phyloP scores from a whole-genome alignment of 2,797 vertebrate species.

The Rhincodon typus region DNA sequence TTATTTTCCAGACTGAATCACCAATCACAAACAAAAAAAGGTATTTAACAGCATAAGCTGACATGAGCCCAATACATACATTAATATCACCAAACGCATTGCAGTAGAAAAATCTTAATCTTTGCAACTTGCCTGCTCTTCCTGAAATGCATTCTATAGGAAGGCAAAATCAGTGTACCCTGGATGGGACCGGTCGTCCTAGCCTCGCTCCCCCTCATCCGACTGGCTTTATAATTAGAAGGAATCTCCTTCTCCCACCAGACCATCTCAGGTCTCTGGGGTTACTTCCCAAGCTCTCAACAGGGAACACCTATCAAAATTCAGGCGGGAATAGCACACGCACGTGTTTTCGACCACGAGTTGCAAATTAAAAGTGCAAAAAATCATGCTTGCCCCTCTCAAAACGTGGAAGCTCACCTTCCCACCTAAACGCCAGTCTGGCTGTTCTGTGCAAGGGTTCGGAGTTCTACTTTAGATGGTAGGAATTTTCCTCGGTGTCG shows the following conservation, averaged over 20 bases:
- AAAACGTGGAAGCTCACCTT: background rate
- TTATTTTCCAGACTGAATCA: conserved; percentile 16
- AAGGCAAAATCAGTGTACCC: background rate
- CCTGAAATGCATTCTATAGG: background rate
- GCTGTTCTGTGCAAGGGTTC: background rate
- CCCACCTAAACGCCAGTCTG: background rate
- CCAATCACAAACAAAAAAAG: background rate
- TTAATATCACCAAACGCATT: background rate
- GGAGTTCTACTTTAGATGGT: background rate
- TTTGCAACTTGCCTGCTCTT: background rate
- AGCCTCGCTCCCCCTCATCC: background rate
- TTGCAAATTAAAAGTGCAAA: background rate
- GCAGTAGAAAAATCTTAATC: background rate
- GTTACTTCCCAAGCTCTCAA: background rate
- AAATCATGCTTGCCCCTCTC: too few species aligned
- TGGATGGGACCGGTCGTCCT: background rate
- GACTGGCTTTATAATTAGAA: background rate
- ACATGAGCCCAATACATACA: background rate
- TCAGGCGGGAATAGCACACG: background rate
- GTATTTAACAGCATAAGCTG: background rate
- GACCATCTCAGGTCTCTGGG: background rate
- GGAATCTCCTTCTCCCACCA: background rate
- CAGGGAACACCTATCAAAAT: background rate
- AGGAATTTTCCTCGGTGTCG: background rate
- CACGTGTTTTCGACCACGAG: background rate